A percentile compares a stretch with the other conserved stretches of the same genome.
Evolutionary conservation across 2,113 vertebrate species (phyloP).

Genomic region (Oostethus manadensis): DNA sequence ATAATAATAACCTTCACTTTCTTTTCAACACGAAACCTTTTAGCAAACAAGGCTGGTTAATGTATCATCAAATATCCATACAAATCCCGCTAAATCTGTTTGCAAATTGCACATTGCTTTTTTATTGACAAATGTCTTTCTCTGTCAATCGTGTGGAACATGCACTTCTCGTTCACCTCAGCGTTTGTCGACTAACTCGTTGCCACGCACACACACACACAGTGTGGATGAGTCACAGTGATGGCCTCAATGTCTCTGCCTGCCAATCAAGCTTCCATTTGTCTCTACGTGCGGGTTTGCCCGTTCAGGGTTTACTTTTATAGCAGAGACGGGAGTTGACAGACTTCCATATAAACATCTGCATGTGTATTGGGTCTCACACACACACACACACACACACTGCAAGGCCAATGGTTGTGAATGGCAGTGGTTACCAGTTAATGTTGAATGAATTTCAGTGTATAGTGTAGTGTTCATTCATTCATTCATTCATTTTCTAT

Average conservation of each 20-base stretch:
- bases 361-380: slow-evolving; percentile 9
- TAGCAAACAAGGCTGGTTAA: no score
- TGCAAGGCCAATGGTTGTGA: slow-evolving; percentile 28
- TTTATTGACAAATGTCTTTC: no score
- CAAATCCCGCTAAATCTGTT: no score
- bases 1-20: no score
- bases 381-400: slow-evolving; percentile 3
- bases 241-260: slow-evolving; percentile 36
- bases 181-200: neutral
- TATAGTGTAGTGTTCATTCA: no score
- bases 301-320: slow-evolving; percentile 28
- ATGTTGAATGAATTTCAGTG: no score
- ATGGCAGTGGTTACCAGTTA: slow-evolving; percentile 50
- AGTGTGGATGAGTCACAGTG: slow-evolving; percentile 26
- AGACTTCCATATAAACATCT: slow-evolving; percentile 34
- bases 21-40: no score
- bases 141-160: no score
- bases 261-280: slow-evolving; percentile 62
- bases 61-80: no score
- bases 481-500: no score
- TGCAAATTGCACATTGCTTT: no score
- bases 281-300: slow-evolving; percentile 33
- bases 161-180: no score
- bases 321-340: slow-evolving; percentile 46
- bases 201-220: neutral